Base-by-base conservation (phyloP, 2,888 invertebrate species). In the Hyposoter didymator region DNA sequence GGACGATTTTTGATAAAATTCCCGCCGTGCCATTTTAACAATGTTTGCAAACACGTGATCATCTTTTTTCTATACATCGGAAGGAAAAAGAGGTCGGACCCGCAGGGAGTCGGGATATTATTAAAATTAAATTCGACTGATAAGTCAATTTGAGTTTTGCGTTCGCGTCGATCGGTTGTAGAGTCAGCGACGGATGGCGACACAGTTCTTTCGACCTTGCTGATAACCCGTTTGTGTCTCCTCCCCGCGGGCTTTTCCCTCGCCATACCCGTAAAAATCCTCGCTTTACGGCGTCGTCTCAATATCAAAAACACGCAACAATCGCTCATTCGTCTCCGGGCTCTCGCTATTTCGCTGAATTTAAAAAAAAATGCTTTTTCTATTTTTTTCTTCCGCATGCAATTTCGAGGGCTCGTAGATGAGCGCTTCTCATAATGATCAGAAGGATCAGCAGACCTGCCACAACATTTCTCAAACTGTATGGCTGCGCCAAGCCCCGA, bases 171-270 rank as follows among this genome's bases (percentile, higher is more conserved):
- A 73, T 73, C 55, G 39, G 4, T 39, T 39, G 39, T n/a, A 12
- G 14, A 32, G n/a, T 12, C 19, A 75, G 28, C n/a, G 14, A 49
- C 64, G 64, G 32, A 32, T 43, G 62, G 49, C 82, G 78, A 73
- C 82, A 84, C 55, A 35, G 35, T 78, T 70, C 52, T 67, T 28
- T 49, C 76, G 84, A 82, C 86, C 86, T 87, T 84, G 79, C 84
- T 87, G 86, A 87, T 84, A 87, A 84, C 82, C 82, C 85, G 78
- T 64, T 66, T 75, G 52, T 67, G 28, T 52, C 55, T 80, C 52
- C 59, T 32, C 67, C 59, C 28, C 59, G 59, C 59, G 28, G 59
- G 28, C 45, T 67, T 47, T 75, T 78, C 43, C 69, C 52, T 52
- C 43, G n/a, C n/a, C n/a, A n/a, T 19, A 28, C 6, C 5, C 17